Conservation (phyloP, 2,888 invertebrate genomes). For the Drosophila flavopinicola region DNA sequence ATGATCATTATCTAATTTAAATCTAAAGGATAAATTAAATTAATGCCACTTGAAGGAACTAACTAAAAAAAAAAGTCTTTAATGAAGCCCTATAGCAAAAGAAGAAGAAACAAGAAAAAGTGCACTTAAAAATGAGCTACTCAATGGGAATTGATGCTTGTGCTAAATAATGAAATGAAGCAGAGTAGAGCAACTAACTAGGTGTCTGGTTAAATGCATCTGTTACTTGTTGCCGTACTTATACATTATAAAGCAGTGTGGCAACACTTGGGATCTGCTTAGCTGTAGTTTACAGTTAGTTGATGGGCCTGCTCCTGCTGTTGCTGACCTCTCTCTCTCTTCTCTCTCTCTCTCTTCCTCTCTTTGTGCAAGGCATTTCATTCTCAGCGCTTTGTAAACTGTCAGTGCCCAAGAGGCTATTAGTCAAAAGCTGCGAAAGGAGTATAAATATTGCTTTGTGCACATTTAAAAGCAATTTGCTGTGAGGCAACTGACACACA, state of each 20-base stretch:
- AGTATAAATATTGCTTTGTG: slow-evolving; percentile 66
- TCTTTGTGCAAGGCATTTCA: slow-evolving; percentile 10
- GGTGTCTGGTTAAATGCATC: slow-evolving; percentile 1
- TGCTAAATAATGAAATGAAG: neutral
- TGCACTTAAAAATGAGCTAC: neutral
- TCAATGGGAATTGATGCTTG: neutral
- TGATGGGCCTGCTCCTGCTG: slow-evolving; percentile 7
- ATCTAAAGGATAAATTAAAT: neutral
- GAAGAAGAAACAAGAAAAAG: neutral
- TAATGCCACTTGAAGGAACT: too few species aligned
- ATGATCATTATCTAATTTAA: neutral
- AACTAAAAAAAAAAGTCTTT: neutral
- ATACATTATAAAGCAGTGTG: neutral
- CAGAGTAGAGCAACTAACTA: neutral
- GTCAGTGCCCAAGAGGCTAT: slow-evolving; percentile 62
- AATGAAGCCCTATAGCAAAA: too few species aligned
- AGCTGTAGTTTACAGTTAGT: slow-evolving; percentile 8
- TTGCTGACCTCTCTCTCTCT: slow-evolving; percentile 24
- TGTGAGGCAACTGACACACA: slow-evolving; percentile 21
- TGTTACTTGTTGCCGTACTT: neutral
- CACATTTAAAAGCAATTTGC: slow-evolving; percentile 72
- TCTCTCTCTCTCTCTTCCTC: too few species aligned
- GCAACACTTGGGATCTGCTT: slow-evolving; percentile 16
- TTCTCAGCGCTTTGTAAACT: slow-evolving; percentile 48
- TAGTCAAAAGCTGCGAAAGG: slow-evolving; percentile 53